Evolutionary conservation across 2,113 vertebrate genomes (phyloP).

Genomic region (Sylvietta virens): DNA sequence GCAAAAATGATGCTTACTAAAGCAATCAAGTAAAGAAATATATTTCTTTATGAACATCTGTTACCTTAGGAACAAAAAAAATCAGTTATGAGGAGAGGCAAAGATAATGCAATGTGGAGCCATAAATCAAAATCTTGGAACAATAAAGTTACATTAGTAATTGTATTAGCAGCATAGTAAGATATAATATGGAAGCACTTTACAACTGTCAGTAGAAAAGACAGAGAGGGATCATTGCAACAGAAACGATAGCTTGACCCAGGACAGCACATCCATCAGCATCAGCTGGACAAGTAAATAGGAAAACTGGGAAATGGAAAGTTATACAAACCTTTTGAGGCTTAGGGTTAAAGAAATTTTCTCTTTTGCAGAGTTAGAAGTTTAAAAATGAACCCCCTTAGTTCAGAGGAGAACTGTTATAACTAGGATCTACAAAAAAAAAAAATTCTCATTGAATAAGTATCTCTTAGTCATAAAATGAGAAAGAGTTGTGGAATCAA

Average conservation of each 20-base stretch:
- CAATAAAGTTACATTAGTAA: not conserved
- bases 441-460: not conserved
- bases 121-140: not conserved
- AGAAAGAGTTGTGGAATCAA: not conserved
- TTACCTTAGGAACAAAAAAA: not conserved
- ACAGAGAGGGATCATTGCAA: not conserved
- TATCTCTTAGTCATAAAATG: not conserved
- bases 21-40: not conserved
- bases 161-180: not conserved
- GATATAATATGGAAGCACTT: not conserved
- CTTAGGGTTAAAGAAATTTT: not conserved
- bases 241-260: not conserved
- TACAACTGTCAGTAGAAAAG: not conserved
- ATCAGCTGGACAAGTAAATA: not conserved
- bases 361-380: not conserved
- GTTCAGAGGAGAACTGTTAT: not conserved
- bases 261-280: not conserved
- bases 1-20: not conserved
- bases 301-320: not conserved
- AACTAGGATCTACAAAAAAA: not conserved
- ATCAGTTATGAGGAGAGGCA: not conserved
- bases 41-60: not conserved
- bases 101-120: not conserved
- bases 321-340: not conserved
- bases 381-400: not conserved